A percentile compares a stretch with the other conserved stretches of the same genome.
Evolutionary conservation across 2,113 vertebrate species (phyloP).

Genomic region (Hypocryptadius cinnamomeus): DNA sequence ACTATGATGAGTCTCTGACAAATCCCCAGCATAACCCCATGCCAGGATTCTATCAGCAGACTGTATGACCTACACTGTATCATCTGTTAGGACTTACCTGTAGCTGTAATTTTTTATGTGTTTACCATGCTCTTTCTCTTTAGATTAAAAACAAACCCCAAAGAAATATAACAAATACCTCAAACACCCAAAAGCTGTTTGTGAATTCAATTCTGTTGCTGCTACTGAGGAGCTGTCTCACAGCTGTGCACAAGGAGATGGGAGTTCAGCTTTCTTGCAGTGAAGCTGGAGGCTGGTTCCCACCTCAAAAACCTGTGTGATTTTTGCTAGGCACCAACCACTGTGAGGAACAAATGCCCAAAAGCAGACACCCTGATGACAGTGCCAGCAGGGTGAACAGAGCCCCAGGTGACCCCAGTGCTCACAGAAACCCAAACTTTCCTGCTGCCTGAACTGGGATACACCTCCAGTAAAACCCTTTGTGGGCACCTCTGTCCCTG

Average conservation of each 20-base stretch:
- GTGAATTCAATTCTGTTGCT: background rate
- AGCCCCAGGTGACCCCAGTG: background rate
- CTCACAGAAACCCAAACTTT: background rate
- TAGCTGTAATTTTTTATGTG: background rate
- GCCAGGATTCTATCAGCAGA: background rate
- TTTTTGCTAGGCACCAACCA: background rate
- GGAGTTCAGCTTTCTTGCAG: background rate
- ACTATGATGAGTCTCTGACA: background rate
- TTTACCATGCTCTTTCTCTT: background rate
- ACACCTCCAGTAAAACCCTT: background rate
- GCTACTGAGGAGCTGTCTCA: background rate
- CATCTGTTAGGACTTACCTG: background rate
- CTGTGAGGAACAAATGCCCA: background rate
- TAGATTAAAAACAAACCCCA: background rate
- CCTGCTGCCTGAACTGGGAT: background rate
- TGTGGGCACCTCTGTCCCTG: background rate
- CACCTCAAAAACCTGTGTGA: background rate
- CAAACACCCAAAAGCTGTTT: background rate
- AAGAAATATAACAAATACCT: background rate
- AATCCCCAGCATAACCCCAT: background rate
- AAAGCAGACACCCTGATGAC: background rate
- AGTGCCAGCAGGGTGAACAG: background rate
- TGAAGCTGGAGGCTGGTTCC: background rate
- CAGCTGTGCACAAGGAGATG: background rate
- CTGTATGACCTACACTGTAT: background rate